Conservation (phyloP, 2,888 invertebrate species). For the Dolichomitus sp. region DNA sequence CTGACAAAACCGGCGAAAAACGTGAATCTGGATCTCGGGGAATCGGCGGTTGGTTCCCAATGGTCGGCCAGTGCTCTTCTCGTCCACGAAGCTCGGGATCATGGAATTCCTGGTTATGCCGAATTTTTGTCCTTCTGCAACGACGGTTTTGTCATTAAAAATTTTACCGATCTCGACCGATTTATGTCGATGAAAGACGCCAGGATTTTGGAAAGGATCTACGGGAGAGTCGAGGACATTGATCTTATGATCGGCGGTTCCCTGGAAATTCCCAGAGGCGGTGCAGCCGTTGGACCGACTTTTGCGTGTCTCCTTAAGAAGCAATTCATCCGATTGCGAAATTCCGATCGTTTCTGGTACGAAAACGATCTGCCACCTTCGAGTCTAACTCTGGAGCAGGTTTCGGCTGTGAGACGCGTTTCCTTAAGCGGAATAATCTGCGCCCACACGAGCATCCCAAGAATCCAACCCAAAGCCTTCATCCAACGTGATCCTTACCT, state of each 20-base stretch:
- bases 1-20: conserved; percentile 89
- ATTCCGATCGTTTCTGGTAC: conserved; percentile 98
- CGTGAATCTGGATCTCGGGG: conserved; percentile 88
- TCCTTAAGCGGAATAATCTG: conserved; percentile 94
- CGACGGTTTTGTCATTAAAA: conserved; percentile 47
- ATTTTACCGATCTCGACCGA: conserved; percentile 76
- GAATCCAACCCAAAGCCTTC: conserved; percentile 95
- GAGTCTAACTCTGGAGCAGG: conserved; percentile 92
- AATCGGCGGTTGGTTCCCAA: conserved; percentile 77
- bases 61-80: conserved; percentile 85
- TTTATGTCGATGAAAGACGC: conserved; percentile 75
- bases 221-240: conserved; percentile 91
- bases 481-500: conserved; percentile 94
- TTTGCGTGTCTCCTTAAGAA: conserved; percentile 94
- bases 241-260: conserved; percentile 95
- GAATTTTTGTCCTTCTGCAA: conserved; percentile 89
- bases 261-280: conserved; percentile 92
- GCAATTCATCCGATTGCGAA: conserved; percentile 94
- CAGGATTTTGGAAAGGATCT: conserved; percentile 77
- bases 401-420: conserved; percentile 93
- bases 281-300: conserved; percentile 95
- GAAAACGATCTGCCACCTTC: conserved; percentile 97
- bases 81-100: conserved; percentile 91
- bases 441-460: conserved; percentile 90
- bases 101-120: conserved; percentile 92